A percentile compares a stretch with the other conserved stretches of the same genome.
phyloP scores from a whole-genome alignment of 2,797 vertebrate species.

The Pseudochromis fuscus region DNA sequence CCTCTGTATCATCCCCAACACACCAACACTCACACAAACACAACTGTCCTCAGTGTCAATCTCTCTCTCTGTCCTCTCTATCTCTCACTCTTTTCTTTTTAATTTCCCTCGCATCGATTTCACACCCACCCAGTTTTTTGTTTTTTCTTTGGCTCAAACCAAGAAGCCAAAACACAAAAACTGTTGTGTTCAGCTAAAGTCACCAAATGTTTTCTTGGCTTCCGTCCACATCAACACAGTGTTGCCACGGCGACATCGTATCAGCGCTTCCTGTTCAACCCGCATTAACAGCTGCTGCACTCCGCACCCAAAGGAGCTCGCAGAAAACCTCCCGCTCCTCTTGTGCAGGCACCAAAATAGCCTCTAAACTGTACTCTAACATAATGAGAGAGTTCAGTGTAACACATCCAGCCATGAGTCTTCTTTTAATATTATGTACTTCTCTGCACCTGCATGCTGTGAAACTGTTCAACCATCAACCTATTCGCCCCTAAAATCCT shows the following conservation, averaged over 20 bases:
- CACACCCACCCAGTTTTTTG: conserved; percentile 2
- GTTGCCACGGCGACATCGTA: conserved; percentile 59
- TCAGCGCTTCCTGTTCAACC: conserved; percentile 72
- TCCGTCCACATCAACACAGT: conserved; percentile 59
- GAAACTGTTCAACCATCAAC: neutral
- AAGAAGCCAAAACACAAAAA: conserved; percentile 31
- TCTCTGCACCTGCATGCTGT: neutral
- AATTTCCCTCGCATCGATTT: conserved; percentile 5
- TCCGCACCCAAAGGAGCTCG: conserved; percentile 22
- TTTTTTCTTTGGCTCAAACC: conserved; percentile 20
- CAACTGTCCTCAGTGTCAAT: neutral
- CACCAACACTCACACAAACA: conserved; percentile 16
- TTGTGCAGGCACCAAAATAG: conserved; percentile 20
- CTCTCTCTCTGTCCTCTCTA: neutral
- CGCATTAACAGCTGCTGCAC: conserved; percentile 44
- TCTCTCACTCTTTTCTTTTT: neutral
- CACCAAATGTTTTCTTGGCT: conserved; percentile 57
- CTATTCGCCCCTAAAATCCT: neutral
- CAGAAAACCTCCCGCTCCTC: conserved; percentile 27
- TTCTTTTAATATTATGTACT: neutral
- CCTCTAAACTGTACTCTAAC: conserved; percentile 1
- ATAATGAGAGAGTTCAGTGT: conserved; percentile 10
- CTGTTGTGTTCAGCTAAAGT: conserved; percentile 26
- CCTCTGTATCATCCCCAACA: conserved; percentile 34
- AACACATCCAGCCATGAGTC: conserved; percentile 4